phyloP scores from a whole-genome alignment of 2,888 invertebrate genomes.

The Trimorus sp. region DNA sequence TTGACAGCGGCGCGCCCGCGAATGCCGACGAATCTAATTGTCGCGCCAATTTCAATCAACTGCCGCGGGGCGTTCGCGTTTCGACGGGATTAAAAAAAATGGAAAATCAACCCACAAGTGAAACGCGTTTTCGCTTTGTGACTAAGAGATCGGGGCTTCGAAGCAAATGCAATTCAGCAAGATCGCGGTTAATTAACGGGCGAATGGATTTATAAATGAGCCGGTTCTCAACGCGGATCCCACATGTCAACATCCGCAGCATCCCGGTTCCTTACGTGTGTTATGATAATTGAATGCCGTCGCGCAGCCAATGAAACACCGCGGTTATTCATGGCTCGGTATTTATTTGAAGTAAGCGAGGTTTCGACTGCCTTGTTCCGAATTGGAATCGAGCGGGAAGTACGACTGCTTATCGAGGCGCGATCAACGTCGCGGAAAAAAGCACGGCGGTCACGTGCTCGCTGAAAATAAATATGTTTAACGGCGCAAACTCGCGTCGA shows the following conservation, averaged over 20 bases:
- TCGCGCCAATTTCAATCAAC: slow-evolving; percentile 42
- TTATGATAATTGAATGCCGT: slow-evolving; percentile 34
- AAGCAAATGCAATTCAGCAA: slow-evolving; percentile 41
- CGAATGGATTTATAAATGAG: slow-evolving; percentile 48
- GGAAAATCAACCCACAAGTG: too few species aligned
- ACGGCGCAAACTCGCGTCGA: too few species aligned
- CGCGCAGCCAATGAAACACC: slow-evolving; percentile 18
- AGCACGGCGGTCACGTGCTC: too few species aligned
- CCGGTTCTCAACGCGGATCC: slow-evolving; percentile 14
- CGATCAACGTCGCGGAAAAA: too few species aligned
- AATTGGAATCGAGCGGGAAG: too few species aligned
- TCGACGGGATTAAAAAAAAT: background rate
- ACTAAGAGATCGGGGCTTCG: slow-evolving; percentile 3
- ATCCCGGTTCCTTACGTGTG: slow-evolving; percentile 33
- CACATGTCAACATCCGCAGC: slow-evolving; percentile 23
- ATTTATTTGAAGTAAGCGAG: too few species aligned
- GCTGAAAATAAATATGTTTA: too few species aligned
- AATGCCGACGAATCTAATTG: slow-evolving; percentile 46
- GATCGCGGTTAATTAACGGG: slow-evolving; percentile 48
- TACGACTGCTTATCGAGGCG: too few species aligned
- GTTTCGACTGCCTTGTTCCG: too few species aligned
- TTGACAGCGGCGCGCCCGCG: slow-evolving; percentile 36
- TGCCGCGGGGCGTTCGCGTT: background rate
- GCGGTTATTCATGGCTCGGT: background rate
- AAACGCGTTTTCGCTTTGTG: too few species aligned